Evolutionary conservation across 2,888 invertebrate genomes (phyloP).

Genomic region (Melieria picta): DNA sequence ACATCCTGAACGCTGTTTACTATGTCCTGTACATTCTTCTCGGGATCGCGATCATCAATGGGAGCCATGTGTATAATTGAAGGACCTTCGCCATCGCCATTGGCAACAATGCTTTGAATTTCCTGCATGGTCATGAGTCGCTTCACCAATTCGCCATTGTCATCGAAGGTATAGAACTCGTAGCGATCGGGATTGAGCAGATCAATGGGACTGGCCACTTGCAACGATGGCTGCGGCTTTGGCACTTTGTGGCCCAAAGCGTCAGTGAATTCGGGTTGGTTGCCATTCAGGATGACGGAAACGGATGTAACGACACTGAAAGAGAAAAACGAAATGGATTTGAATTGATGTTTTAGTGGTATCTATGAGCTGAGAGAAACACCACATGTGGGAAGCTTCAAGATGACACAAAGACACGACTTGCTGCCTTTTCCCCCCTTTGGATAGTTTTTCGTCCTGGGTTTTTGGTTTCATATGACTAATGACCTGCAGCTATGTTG

Average conservation of each 20-base stretch:
- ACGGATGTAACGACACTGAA: constrained; percentile 74
- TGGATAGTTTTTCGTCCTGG: not conserved
- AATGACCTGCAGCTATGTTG: no score
- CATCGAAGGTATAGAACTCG: constrained; percentile 88
- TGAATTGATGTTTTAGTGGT: not conserved
- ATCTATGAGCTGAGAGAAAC: constrained; percentile 4
- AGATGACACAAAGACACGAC: no score
- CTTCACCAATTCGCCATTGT: constrained; percentile 83
- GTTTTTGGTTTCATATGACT: not conserved
- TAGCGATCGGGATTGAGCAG: constrained; percentile 84
- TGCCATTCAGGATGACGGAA: constrained; percentile 71
- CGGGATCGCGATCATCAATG: constrained; percentile 68
- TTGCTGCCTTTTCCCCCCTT: no score
- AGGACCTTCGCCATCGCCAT: constrained; percentile 76
- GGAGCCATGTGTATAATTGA: constrained; percentile 62
- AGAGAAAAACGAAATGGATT: constrained; percentile 22
- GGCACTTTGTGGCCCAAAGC: constrained; percentile 75
- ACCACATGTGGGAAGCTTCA: no score
- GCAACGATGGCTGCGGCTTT: constrained; percentile 72
- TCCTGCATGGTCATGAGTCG: constrained; percentile 85
- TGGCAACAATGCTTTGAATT: constrained; percentile 86
- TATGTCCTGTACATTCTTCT: constrained; percentile 80
- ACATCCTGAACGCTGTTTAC: constrained; percentile 86
- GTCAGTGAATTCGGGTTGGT: constrained; percentile 74
- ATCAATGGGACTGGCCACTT: constrained; percentile 82